Conservation (phyloP, 2,888 invertebrate species). For the Athalia cordata region DNA sequence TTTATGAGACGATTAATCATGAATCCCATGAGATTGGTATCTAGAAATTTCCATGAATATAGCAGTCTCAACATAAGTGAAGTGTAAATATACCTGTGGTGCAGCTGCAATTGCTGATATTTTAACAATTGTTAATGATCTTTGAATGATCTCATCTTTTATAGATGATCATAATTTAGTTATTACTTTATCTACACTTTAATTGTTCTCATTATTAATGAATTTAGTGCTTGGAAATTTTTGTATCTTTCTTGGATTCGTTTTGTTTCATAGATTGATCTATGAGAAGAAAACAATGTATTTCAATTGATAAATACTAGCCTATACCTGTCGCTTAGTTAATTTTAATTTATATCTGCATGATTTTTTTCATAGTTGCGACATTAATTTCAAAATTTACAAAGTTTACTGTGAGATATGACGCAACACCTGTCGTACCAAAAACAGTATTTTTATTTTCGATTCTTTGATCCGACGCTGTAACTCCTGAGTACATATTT, state of each 20-base stretch:
- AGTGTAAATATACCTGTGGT: slow-evolving; percentile 41
- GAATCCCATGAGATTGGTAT: slow-evolving; percentile 24
- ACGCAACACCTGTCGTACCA: too few species aligned
- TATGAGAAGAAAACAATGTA: not conserved
- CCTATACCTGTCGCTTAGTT: not conserved
- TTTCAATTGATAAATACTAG: not conserved
- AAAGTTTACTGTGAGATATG: too few species aligned
- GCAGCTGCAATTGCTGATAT: slow-evolving; percentile 14
- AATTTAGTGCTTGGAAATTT: not conserved
- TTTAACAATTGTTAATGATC: slow-evolving; percentile 18
- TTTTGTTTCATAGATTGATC: not conserved
- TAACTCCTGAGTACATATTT: slow-evolving; percentile 31
- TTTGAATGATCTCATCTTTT: not conserved
- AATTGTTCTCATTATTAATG: not conserved
- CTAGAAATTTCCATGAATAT: not conserved
- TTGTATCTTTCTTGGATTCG: not conserved
- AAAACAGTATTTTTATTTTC: not conserved
- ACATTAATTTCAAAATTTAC: too few species aligned
- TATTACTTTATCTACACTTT: slow-evolving; percentile 6
- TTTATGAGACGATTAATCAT: slow-evolving; percentile 7
- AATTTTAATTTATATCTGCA: too few species aligned
- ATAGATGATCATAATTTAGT: too few species aligned
- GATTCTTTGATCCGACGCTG: not conserved
- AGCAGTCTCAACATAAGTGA: not conserved
- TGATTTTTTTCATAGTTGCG: too few species aligned